A percentile compares a stretch with the other conserved stretches of the same genome.
Conservation (phyloP, 2,113 vertebrate genomes). For the Daubentonia madagascariensis region DNA sequence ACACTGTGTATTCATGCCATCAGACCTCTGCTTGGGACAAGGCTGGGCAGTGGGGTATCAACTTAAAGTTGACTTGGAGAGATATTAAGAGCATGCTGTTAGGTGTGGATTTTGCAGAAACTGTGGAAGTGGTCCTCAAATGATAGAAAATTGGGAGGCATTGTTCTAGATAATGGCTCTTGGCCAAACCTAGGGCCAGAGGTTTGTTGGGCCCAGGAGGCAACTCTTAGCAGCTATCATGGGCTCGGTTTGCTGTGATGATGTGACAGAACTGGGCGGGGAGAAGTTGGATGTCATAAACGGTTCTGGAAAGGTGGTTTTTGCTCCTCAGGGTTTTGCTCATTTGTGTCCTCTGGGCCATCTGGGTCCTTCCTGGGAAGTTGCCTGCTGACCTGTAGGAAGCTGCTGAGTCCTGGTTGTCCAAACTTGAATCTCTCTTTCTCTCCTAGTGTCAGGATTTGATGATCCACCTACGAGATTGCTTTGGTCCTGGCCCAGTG, state of each 20-base stretch:
- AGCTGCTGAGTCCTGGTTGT: background rate
- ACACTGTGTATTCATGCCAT: background rate
- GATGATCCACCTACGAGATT: background rate
- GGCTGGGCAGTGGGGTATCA: background rate
- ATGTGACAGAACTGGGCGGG: background rate
- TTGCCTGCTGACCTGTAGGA: background rate
- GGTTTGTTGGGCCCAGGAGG: background rate
- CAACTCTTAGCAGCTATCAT: background rate
- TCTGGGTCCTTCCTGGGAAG: background rate
- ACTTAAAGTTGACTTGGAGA: background rate
- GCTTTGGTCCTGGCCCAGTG: background rate
- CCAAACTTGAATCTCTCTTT: too few relatives aligned
- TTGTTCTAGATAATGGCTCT: background rate
- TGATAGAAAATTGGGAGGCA: background rate
- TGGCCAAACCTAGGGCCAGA: too few relatives aligned
- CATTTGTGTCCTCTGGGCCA: background rate
- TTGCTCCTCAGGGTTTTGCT: background rate
- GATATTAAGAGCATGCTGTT: fast-evolving
- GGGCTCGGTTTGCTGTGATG: background rate
- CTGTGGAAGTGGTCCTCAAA: background rate
- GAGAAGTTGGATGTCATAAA: background rate
- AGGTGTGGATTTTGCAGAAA: background rate
- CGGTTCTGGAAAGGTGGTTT: background rate
- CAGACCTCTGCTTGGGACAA: background rate
- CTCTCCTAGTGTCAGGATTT: too few relatives aligned